These are phyloP conservation scores for Saccostrea echinata DNA, from an alignment of 1,140 invertebrate species.

Conservation along the genomic window DNA sequence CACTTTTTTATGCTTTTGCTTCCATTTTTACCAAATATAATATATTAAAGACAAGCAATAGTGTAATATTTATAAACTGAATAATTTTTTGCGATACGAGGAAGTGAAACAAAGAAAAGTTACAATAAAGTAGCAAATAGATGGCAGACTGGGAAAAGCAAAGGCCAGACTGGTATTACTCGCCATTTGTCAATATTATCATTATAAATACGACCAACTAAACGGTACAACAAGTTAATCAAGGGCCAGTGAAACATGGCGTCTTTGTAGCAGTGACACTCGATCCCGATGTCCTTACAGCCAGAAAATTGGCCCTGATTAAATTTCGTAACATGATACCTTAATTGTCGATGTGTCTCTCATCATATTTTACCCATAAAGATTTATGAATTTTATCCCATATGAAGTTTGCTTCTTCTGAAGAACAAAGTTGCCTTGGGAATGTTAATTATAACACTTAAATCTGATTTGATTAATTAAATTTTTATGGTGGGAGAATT, in stretches of 20 bases:
- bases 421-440: slow-evolving; percentile 16
- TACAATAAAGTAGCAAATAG: background rate
- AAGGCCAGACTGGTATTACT: slow-evolving; percentile 39
- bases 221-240: slow-evolving; percentile 56
- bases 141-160: background rate
- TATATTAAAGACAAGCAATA: too few relatives aligned
- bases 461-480: slow-evolving; percentile 13
- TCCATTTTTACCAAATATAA: too few relatives aligned
- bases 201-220: slow-evolving; percentile 49
- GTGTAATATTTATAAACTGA: too few relatives aligned
- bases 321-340: slow-evolving; percentile 54
- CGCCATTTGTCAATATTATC: slow-evolving; percentile 51
- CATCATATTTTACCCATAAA: slow-evolving; percentile 38
- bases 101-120: background rate
- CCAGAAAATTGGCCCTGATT: slow-evolving; percentile 55
- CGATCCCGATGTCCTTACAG: slow-evolving; percentile 34
- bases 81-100: background rate
- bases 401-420: slow-evolving; percentile 26
- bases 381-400: slow-evolving; percentile 34
- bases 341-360: slow-evolving; percentile 47
- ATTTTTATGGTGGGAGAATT: slow-evolving; percentile 30
- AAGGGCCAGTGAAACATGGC: slow-evolving; percentile 45
- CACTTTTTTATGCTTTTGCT: background rate
- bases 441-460: slow-evolving; percentile 36
- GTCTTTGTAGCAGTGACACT: slow-evolving; percentile 5